These are phyloP conservation scores for Anneissia japonica DNA, from an alignment of 35 echinoderm and acorn worm species.

Conservation along the genomic window DNA sequence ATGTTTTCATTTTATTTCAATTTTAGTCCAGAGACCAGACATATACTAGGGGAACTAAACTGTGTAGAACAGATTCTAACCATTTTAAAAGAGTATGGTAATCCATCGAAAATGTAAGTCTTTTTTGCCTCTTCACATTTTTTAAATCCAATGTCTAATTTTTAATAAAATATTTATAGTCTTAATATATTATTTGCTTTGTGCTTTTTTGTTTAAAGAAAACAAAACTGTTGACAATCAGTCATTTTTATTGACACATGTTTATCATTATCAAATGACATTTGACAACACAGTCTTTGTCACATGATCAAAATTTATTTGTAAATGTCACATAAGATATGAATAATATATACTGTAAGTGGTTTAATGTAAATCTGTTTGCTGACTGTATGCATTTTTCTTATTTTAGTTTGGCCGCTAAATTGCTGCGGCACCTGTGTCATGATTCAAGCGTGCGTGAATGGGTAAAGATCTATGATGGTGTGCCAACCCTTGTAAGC, in stretches of 20 bases:
- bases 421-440: constrained; percentile 64
- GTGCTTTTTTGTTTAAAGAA: background rate
- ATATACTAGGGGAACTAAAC: constrained; percentile 74
- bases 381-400: no score
- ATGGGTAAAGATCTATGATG: constrained; percentile 92
- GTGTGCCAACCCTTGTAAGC: constrained; percentile 80
- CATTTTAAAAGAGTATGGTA: constrained; percentile 88
- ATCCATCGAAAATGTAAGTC: constrained; percentile 89
- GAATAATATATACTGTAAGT: no score
- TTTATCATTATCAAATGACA: no score
- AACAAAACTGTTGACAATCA: background rate
- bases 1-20: background rate
- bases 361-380: no score
- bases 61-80: constrained; percentile 81
- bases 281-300: no score
- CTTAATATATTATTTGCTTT: background rate
- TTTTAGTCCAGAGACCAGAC: constrained; percentile 64
- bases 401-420: constrained; percentile 67
- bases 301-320: no score
- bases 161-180: background rate
- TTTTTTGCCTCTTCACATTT: no score
- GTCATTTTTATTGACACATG: no score
- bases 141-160: background rate
- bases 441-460: constrained; percentile 75
- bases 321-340: no score